These are phyloP conservation scores for Heliconius melpomene DNA, from an alignment of 1,140 invertebrate species.

Conservation along the genomic window DNA sequence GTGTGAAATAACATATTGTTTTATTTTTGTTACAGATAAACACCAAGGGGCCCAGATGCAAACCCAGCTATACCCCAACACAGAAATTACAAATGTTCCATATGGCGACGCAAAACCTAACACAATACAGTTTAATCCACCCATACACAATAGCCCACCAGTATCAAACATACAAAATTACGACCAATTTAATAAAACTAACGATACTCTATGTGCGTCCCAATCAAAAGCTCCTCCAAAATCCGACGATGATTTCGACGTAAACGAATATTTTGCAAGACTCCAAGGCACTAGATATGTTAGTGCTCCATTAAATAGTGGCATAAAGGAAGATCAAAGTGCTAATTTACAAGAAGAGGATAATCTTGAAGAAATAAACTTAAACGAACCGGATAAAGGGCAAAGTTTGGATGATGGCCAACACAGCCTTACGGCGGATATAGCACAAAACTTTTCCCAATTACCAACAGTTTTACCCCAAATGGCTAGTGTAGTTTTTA, in stretches of 20 bases:
- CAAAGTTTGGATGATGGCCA: conserved; percentile 48
- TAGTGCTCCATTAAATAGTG: conserved; percentile 61
- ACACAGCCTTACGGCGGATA: conserved; percentile 80
- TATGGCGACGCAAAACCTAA: conserved; percentile 61
- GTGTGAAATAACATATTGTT: conserved; percentile 24
- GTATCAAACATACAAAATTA: background rate
- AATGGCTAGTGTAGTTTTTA: conserved; percentile 82
- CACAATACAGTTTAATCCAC: conserved; percentile 33
- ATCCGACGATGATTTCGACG: conserved; percentile 75
- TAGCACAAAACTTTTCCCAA: conserved; percentile 82
- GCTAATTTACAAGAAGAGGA: conserved; percentile 60
- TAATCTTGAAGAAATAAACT: conserved; percentile 72
- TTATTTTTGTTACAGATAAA: conserved; percentile 64
- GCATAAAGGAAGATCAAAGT: conserved; percentile 53
- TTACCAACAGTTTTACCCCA: conserved; percentile 79
- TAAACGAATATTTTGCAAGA: conserved; percentile 76
- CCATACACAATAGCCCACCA: conserved; percentile 18
- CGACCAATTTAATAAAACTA: conserved; percentile 24
- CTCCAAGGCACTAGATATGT: conserved; percentile 74
- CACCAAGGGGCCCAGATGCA: conserved; percentile 46
- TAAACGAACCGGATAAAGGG: conserved; percentile 67
- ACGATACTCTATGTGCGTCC: conserved; percentile 31
- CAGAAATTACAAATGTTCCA: conserved; percentile 47
- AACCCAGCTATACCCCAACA: conserved; percentile 51
- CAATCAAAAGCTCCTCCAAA: conserved; percentile 54